These are phyloP conservation scores for Calameuta pallipes DNA, from an alignment of 2,888 invertebrate species.

Conservation along the genomic window DNA sequence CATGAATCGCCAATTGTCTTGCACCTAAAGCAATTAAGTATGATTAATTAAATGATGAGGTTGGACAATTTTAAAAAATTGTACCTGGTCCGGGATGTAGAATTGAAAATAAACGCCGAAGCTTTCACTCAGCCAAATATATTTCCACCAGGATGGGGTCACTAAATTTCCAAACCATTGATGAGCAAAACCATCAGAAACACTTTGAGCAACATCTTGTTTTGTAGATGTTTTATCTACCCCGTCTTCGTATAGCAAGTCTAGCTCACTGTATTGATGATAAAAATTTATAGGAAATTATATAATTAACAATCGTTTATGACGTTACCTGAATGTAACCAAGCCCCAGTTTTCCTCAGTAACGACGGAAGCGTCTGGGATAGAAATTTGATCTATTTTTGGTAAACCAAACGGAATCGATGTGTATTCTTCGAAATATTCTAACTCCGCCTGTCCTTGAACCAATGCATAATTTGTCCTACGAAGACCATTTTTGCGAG, in stretches of 20 bases:
- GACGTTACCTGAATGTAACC: constrained; percentile 58
- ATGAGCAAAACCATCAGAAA: constrained; percentile 66
- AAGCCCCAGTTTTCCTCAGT: constrained; percentile 99
- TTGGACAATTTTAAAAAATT: constrained; percentile 1
- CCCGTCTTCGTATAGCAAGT: constrained; percentile 31
- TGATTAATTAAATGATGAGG: background rate
- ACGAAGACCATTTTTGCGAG: constrained; percentile 77
- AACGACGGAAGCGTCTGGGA: constrained; percentile 93
- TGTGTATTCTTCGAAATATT: constrained; percentile 96
- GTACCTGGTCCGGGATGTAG: constrained; percentile 55
- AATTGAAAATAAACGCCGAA: constrained; percentile 69
- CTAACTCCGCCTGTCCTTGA: constrained; percentile 90
- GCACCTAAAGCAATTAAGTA: constrained; percentile 44
- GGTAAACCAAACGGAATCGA: constrained; percentile 94
- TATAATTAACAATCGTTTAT: too few relatives aligned
- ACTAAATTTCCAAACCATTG: constrained; percentile 68
- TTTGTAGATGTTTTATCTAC: constrained; percentile 37
- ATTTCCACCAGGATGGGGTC: constrained; percentile 61
- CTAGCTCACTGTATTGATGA: rapidly evolving
- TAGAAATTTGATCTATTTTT: constrained; percentile 96
- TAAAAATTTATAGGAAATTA: too few relatives aligned
- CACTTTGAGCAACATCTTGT: constrained; percentile 47
- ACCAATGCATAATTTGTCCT: constrained; percentile 90
- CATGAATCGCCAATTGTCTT: constrained; percentile 66
- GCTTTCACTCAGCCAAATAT: constrained; percentile 66